A percentile compares a stretch with the other conserved stretches of the same genome.
Evolutionary conservation across 2,113 vertebrate genomes (phyloP).

Genomic region (Setophaga petechia): DNA sequence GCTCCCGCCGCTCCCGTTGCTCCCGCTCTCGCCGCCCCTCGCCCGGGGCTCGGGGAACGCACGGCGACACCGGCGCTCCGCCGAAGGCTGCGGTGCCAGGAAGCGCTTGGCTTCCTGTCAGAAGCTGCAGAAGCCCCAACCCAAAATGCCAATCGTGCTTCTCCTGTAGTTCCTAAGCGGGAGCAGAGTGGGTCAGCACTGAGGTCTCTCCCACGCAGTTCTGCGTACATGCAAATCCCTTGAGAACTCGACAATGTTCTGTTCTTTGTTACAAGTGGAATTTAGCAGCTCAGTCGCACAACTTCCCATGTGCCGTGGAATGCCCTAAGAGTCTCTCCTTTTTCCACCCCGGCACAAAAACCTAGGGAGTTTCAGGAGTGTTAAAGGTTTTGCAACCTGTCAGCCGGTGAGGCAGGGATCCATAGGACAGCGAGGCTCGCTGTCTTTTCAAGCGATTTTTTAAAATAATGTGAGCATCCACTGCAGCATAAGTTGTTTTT

Average conservation of each 20-base stretch:
- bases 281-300: not conserved
- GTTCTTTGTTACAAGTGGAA: accelerated
- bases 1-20: too few relatives aligned
- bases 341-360: not conserved
- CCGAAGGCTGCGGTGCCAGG: not conserved
- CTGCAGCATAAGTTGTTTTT: not conserved
- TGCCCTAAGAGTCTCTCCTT: not conserved
- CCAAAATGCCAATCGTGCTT: not conserved
- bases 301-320: not conserved
- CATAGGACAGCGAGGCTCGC: accelerated
- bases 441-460: not conserved
- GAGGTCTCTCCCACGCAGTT: not conserved
- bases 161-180: accelerated
- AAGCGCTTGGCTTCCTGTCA: not conserved
- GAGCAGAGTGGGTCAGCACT: not conserved
- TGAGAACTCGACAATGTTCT: accelerated
- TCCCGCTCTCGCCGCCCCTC: not conserved
- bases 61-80: accelerated
- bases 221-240: not conserved
- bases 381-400: not conserved
- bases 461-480: not conserved
- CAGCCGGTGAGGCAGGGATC: not conserved
- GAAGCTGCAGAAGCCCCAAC: not conserved
- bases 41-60: not conserved
- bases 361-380: not conserved